A percentile compares a stretch with the other conserved stretches of the same genome.
phyloP scores from a whole-genome alignment of 2,797 vertebrate genomes.

The Eptatretus atami region DNA sequence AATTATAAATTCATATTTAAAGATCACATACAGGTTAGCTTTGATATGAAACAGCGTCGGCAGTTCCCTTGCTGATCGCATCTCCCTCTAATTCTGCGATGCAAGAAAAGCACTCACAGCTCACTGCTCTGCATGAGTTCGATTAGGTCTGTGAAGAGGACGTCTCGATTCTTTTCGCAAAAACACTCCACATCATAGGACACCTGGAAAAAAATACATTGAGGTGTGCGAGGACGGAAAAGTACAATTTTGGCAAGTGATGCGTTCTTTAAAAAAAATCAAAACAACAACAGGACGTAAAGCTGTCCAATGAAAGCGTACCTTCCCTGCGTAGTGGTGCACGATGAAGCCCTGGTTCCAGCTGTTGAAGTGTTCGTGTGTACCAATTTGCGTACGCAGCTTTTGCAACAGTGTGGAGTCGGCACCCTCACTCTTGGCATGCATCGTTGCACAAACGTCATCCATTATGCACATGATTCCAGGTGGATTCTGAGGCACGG shows the following conservation, averaged over 20 bases:
- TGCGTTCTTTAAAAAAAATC: too few species aligned
- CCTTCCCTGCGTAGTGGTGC: conserved; percentile 95
- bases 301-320: conserved; percentile 10
- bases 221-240: too few species aligned
- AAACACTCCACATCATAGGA: conserved; percentile 91
- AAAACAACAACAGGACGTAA: too few species aligned
- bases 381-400: conserved; percentile 60
- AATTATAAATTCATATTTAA: too few species aligned
- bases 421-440: conserved; percentile 69
- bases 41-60: too few species aligned
- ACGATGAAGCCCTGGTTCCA: conserved; percentile 99
- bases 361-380: conserved; percentile 94
- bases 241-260: too few species aligned
- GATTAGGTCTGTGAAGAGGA: conserved; percentile 80
- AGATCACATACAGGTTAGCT: too few species aligned
- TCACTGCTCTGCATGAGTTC: conserved; percentile 98
- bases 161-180: conserved; percentile 86
- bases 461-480: conserved; percentile 88
- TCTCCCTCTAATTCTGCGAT: too few species aligned
- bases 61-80: too few species aligned
- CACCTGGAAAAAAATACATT: conserved; percentile 22
- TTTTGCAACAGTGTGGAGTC: conserved; percentile 93
- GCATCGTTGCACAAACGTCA: conserved; percentile 93
- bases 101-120: conserved; percentile 28
- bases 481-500: conserved; percentile 36